Conservation (phyloP, 2,888 invertebrate genomes). For the Acrocera orbiculus region DNA sequence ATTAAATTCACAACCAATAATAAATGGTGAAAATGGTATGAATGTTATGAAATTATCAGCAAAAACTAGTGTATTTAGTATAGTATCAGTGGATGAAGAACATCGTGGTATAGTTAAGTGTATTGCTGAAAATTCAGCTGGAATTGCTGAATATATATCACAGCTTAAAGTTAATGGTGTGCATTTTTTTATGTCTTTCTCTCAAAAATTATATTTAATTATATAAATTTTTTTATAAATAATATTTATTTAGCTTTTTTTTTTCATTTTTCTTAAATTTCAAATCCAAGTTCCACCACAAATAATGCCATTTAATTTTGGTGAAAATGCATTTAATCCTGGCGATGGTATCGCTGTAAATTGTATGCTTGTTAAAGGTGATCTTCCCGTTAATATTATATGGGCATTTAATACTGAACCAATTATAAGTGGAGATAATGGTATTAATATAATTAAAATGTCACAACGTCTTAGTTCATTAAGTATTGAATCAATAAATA, state of each 20-base stretch:
- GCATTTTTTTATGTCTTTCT: slow-evolving; percentile 3
- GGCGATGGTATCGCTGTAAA: slow-evolving; percentile 58
- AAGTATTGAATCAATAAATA: slow-evolving; percentile 54
- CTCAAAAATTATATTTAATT: too few species aligned
- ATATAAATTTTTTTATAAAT: too few species aligned
- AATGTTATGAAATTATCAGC: slow-evolving; percentile 37
- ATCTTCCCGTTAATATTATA: slow-evolving; percentile 54
- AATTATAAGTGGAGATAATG: slow-evolving; percentile 36
- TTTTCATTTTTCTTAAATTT: background rate
- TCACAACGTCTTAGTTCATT: slow-evolving; percentile 49
- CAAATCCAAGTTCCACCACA: slow-evolving; percentile 49
- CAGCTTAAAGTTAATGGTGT: slow-evolving; percentile 56
- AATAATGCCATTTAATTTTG: slow-evolving; percentile 61
- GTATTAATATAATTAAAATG: slow-evolving; percentile 40
- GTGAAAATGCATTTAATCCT: slow-evolving; percentile 57
- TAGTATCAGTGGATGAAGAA: slow-evolving; percentile 45
- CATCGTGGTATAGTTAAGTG: slow-evolving; percentile 62
- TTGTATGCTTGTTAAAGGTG: slow-evolving; percentile 63
- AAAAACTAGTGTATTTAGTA: slow-evolving; percentile 45
- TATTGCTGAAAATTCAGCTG: slow-evolving; percentile 51
- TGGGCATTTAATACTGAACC: slow-evolving; percentile 56
- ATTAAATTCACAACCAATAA: slow-evolving; percentile 33
- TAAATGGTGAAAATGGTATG: slow-evolving; percentile 34
- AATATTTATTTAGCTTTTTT: background rate
- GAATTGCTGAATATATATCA: slow-evolving; percentile 46